Evolutionary conservation across 53 echinoderm and acorn worm genomes (phyloP).

Genomic region (Luidia sarsii): DNA sequence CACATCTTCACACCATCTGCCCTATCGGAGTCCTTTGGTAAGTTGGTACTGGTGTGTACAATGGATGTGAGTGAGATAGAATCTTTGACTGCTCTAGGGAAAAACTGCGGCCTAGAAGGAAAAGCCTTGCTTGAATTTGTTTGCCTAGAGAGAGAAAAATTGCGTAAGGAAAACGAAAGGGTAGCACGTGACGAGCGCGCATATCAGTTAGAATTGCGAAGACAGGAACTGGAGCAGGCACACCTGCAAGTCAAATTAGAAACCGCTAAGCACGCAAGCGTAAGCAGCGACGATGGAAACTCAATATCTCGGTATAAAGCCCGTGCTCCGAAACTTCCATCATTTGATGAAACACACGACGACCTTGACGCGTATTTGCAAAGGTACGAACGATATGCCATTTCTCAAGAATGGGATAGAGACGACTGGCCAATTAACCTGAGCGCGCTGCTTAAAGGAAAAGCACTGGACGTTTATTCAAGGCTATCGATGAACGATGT

Average conservation of each 20-base stretch:
- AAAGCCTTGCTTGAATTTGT: background rate
- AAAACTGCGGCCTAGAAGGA: background rate
- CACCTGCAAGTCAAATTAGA: background rate
- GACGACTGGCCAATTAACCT: conserved; percentile 33
- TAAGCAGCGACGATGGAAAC: background rate
- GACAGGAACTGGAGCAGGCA: no score
- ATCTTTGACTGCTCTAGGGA: background rate
- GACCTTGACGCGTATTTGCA: conserved; percentile 30
- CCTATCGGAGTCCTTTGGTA: no score
- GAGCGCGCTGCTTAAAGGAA: conserved; percentile 27
- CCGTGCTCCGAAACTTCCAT: conserved; percentile 8
- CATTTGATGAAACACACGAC: conserved; percentile 26
- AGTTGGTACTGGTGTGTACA: no score
- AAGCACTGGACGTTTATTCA: conserved; percentile 34
- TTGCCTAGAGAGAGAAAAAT: no score
- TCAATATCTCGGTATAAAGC: background rate
- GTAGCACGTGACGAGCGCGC: no score
- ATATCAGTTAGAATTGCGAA: background rate
- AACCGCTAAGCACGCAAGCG: no score
- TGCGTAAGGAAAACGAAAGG: no score
- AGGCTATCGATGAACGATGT: background rate
- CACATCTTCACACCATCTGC: no score
- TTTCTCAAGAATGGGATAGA: conserved; percentile 10
- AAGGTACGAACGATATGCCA: conserved; percentile 37
- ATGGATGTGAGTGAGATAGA: background rate